Evolutionary conservation across 2,113 vertebrate genomes (phyloP).

Genomic region (Rhinoderma darwinii): DNA sequence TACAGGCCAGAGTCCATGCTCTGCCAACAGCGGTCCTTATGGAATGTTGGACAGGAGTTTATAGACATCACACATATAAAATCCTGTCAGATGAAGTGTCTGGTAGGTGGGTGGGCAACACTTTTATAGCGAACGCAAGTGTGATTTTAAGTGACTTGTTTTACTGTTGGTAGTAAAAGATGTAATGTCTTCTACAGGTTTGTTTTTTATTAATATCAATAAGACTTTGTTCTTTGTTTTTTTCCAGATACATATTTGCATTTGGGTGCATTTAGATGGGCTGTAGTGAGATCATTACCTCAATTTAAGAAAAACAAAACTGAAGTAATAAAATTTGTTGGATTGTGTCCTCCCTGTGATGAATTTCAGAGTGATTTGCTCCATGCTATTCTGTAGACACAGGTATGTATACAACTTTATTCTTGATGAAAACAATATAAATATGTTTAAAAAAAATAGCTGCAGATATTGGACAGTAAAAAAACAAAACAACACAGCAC

Average conservation of each 20-base stretch:
- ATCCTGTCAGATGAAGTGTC: constrained; percentile 26
- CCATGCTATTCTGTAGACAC: too few species aligned
- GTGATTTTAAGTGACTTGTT: constrained; percentile 31
- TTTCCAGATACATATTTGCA: background rate
- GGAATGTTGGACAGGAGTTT: constrained; percentile 35
- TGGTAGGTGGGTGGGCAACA: constrained; percentile 20
- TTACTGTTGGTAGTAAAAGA: constrained; percentile 13
- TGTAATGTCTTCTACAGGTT: constrained; percentile 33
- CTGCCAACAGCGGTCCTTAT: constrained; percentile 14
- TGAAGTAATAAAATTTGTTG: too few species aligned
- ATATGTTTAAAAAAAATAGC: too few species aligned
- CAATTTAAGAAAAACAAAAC: too few species aligned
- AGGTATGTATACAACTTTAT: too few species aligned
- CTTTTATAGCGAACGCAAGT: constrained; percentile 13
- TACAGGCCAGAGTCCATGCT: background rate
- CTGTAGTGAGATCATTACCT: background rate
- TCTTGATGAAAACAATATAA: too few species aligned
- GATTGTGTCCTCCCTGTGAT: too few species aligned
- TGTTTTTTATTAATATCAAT: background rate
- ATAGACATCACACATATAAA: constrained; percentile 45
- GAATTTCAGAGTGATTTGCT: too few species aligned
- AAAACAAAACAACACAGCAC: too few species aligned
- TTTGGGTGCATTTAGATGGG: background rate
- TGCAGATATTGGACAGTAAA: too few species aligned
- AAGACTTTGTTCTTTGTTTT: background rate